Evolutionary conservation across 1,140 invertebrate species (phyloP), one percentile per base, ranked within the genome.

Genomic region (Palaemon carinicauda): DNA sequence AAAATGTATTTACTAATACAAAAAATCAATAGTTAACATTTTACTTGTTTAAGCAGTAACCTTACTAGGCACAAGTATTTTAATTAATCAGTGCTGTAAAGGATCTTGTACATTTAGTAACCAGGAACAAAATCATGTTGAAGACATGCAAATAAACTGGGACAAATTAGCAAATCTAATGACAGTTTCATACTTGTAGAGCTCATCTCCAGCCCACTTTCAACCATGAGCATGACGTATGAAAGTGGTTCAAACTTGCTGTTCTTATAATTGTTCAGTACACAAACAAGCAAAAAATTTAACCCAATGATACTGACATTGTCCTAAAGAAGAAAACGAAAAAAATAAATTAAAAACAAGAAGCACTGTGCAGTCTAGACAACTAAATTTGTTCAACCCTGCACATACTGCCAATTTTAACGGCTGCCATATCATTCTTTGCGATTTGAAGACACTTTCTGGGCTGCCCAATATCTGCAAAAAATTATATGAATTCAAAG

Each of bases 391-490:
- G 77, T 79, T 86, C 77, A 80, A 86, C 52, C 84, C 84, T 80
- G 77, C 84, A 86, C 84, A 80, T 86, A 86, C 84, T 86, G 77
- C 84, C 65, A 71, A 80, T 80, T 53, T 73, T 86, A 86, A 53
- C 84, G n/a, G 83, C 77, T 86, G 83, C 77, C 77, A 80, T 80
- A 86, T 86, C 84, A 86, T 86, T 86, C 84, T 86, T 86, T 86
- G 83, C 84, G 84, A 79, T 86, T 86, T 78, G 84, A 86, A 73
- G 84, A 80, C 84, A 80, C 77, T 86, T 86, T 86, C 73, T 86
- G 77, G 84, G 84, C 84, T 56, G 84, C 84, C 84, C 84, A 86
- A 78, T 86, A 86, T 86, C 84, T 86, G 84, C 84, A 86, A 86
- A 60, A 86, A 73, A 80, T 86, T 54, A 85, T 78, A 69, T 71